Evolutionary conservation across 2,888 invertebrate species (phyloP).

Genomic region (Oscheius sp.): DNA sequence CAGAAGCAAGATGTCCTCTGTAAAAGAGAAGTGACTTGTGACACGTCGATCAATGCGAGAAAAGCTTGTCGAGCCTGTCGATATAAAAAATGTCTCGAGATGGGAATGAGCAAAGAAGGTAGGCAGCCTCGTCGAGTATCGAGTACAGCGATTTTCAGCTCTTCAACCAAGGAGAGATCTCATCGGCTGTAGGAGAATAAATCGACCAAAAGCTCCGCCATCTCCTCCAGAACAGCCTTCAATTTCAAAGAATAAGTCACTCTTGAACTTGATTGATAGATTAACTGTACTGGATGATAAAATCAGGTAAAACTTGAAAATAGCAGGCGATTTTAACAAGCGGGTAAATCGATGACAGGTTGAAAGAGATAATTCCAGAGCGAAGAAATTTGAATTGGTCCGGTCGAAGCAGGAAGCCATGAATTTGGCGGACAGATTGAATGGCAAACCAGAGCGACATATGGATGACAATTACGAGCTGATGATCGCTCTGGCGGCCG

Average conservation of each 20-base stretch:
- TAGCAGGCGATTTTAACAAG: too few relatives aligned
- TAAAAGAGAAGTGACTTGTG: conserved; percentile 65
- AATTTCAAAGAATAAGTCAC: conserved; percentile 35
- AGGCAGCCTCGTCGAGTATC: too few relatives aligned
- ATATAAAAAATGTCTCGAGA: conserved; percentile 70
- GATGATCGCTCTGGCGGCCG: conserved; percentile 60
- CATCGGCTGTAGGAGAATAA: conserved; percentile 65
- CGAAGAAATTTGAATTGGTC: conserved; percentile 65
- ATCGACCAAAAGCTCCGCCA: conserved; percentile 40
- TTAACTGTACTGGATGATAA: conserved; percentile 55
- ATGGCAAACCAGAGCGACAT: conserved; percentile 15
- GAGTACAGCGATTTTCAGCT: conserved; percentile 46
- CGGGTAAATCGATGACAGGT: too few relatives aligned
- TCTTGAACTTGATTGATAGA: conserved; percentile 47
- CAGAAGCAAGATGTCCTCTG: conserved; percentile 71
- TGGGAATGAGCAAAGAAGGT: conserved; percentile 73
- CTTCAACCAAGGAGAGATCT: conserved; percentile 71
- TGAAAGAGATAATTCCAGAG: conserved; percentile 30
- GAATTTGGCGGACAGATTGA: conserved; percentile 40
- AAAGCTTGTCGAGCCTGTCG: conserved; percentile 72
- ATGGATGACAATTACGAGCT: conserved; percentile 46
- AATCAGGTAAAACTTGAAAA: conserved; percentile 39
- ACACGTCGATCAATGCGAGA: conserved; percentile 58
- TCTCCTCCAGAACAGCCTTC: conserved; percentile 34
- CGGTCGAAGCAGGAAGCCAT: conserved; percentile 65